Conservation (phyloP, 2,888 invertebrate genomes). For the Lycaena phlaeas region DNA sequence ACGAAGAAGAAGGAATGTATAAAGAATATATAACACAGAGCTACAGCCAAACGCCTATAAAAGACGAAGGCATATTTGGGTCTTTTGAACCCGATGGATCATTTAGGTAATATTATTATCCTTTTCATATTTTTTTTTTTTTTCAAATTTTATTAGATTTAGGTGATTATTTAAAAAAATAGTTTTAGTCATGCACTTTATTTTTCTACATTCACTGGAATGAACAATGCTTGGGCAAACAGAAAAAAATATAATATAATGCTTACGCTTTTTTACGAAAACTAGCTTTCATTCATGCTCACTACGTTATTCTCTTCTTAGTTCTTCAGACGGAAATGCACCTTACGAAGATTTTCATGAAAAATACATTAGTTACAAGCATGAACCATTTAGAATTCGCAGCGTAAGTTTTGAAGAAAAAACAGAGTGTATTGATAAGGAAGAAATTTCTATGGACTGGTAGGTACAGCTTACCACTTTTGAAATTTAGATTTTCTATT, state of each 20-base stretch:
- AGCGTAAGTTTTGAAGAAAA: constrained; percentile 81
- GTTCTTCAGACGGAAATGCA: constrained; percentile 71
- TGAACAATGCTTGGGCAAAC: constrained; percentile 2
- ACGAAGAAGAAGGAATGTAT: constrained; percentile 58
- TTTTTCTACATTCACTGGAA: constrained; percentile 6
- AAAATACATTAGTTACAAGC: constrained; percentile 80
- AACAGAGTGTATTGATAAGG: constrained; percentile 47
- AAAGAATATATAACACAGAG: constrained; percentile 55
- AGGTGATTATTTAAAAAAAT: neutral
- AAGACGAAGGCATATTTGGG: constrained; percentile 73
- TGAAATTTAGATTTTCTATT: constrained; percentile 13
- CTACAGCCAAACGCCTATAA: constrained; percentile 72
- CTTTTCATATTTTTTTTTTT: neutral
- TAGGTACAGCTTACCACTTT: constrained; percentile 39
- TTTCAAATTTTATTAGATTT: neutral
- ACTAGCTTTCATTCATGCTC: constrained; percentile 47
- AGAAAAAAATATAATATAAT: neutral
- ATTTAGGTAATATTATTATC: constrained; percentile 56
- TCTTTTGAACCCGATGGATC: constrained; percentile 62
- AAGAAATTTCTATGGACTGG: constrained; percentile 48
- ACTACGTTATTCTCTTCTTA: constrained; percentile 63
- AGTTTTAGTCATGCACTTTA: neutral
- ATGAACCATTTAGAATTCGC: constrained; percentile 82
- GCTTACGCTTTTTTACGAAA: neutral
- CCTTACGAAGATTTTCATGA: constrained; percentile 86